Evolutionary conservation across 2,888 invertebrate species (phyloP), one percentile per base, ranked within the genome.

Genomic region (Xestoiulus laeticollis): DNA sequence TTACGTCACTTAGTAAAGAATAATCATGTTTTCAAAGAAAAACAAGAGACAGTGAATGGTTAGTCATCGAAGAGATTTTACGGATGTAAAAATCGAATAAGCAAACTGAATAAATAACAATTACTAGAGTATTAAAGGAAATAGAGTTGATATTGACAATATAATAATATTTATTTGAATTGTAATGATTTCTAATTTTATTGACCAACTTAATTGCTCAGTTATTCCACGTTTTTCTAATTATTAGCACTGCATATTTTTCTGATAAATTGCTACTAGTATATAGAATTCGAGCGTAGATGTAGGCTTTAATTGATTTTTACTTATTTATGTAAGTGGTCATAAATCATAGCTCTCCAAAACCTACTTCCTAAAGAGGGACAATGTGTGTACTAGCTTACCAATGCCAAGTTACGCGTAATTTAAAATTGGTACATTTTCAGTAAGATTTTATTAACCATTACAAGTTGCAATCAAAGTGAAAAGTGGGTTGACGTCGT

Each of bases 21-120:
- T 78, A 30, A 78, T 2, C 30, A 78, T 30, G 30, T 30, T 32
- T 78, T 12, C 5, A 16, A 30, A 26, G 26, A 78, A 78, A 78
- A 78, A 78, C 22, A 78, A 78, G 0, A 16, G 30, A 32, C 30
- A 30, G 78, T 32, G 30, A 78, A 5, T 16, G 3, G 78, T 78
- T 78, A 78, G 78, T 78, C 78, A 78, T 78, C 78, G 78, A 78
- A 78, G 78, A 78, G 38, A 14, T 30, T 30, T 30, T 78, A 78
- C 78, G 78, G 78, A 78, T 78, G 26, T 32, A 30, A 30, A 78
- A 12, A 78, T 30, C 10, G 78, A 14, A 6, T 12, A 30, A 38
- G 0, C 78, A 30, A 78, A 78, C 14, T 78, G 78, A 78, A 78
- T 30, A 78, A 26, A 78, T 30, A 30, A 78, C 26, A 68, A 68